Base-by-base conservation (phyloP, 1,140 invertebrate genomes). In the Ylistrum balloti region DNA sequence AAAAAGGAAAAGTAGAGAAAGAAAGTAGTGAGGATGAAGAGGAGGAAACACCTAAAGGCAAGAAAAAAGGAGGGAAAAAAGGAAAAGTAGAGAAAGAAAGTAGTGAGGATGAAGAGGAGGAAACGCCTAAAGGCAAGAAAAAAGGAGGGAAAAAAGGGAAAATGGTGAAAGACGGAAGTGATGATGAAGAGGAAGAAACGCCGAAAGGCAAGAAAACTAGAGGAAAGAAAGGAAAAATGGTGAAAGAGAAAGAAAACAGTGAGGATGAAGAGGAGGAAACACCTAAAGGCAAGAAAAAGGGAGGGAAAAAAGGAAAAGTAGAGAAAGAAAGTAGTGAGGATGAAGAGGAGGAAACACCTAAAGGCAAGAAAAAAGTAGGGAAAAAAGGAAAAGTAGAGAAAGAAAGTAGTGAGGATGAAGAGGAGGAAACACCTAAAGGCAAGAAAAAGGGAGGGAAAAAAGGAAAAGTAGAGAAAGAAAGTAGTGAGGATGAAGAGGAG, bases 251-350 rank as follows among this genome's bases (percentile, higher is more conserved):
- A 41, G 45, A 34, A 41, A 85, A 32, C 22, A 38, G 13, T 34
- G n/a, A 35, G 33, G 35, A 87, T 35, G 33, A 28, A 33, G 28
- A 94, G 95, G 90, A 93, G 95, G 86, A 95, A 95, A 32, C 91
- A 93, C 33, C 85, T 95, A 94, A 0, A 95, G 33, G 41, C 33
- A 33, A 86, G 33, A 38, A 34, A n/a, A 86, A 86, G 22, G 33
- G 33, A 15, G 41, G 10, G 10, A 9, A 45, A 17, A 45, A 9
- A 74, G 56, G 56, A 5, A 74, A 74, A n/a, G n/a, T n/a, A n/a
- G n/a, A n/a, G n/a, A 74, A 74, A 74, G 56, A 74, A 74, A 74
- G 17, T 74, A 28, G 17, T n/a, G n/a, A n/a, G 28, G 56, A 90
- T 48, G 33, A 41, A 41, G 33, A 33, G 48, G 15, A 89, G 20